phyloP scores from a whole-genome alignment of 2,888 invertebrate genomes.

The Hecatera dysodea region DNA sequence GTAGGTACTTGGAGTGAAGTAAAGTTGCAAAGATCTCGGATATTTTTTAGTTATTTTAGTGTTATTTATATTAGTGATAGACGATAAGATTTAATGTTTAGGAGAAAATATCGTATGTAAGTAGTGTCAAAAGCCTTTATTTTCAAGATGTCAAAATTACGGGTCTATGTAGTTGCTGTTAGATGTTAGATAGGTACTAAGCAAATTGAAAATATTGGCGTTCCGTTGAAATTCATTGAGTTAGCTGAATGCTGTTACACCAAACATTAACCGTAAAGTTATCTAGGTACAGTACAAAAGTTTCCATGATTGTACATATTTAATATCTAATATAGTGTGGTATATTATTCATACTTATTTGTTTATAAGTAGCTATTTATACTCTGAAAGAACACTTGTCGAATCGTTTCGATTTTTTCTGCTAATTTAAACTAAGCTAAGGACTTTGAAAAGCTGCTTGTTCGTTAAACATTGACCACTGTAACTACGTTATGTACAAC shows the following conservation, averaged over 20 bases:
- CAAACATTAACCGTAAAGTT: conserved; percentile 5
- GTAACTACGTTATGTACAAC: neutral
- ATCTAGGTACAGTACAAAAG: neutral
- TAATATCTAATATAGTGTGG: conserved; percentile 9
- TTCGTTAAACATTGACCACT: neutral
- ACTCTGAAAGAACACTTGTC: neutral
- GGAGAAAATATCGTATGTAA: conserved; percentile 12
- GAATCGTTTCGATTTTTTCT: conserved; percentile 12
- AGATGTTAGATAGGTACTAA: conserved; percentile 11
- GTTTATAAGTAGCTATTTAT: conserved; percentile 36
- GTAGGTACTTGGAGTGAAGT: conserved; percentile 40
- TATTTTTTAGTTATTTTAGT: conserved; percentile 44
- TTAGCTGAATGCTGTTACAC: neutral
- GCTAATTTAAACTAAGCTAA: neutral
- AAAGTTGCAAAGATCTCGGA: conserved; percentile 67
- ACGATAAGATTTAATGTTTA: conserved; percentile 35
- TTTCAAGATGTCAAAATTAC: conserved; percentile 60
- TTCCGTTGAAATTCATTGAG: conserved; percentile 20
- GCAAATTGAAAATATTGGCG: conserved; percentile 39
- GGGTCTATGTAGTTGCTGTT: conserved; percentile 62
- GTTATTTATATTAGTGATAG: conserved; percentile 50
- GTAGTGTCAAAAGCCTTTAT: conserved; percentile 37
- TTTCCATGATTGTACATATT: neutral
- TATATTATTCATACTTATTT: conserved; percentile 3
- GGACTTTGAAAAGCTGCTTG: neutral